A percentile compares a stretch with the other conserved stretches of the same genome.
These are phyloP conservation scores for Nylanderia fulva DNA, from an alignment of 1,140 invertebrate species.

Conservation along the genomic window DNA sequence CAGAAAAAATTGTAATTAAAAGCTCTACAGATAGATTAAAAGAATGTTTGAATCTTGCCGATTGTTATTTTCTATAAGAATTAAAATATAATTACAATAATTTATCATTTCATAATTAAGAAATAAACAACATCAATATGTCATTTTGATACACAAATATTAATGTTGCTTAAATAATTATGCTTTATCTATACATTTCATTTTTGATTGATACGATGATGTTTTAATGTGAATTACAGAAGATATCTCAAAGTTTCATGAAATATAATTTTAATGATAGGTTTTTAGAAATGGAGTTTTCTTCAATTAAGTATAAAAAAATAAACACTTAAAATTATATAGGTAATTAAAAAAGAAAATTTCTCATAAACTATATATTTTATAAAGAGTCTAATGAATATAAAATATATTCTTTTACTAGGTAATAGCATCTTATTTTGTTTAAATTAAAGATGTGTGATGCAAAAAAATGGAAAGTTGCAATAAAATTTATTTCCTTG, in stretches of 20 bases:
- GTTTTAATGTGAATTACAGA: neutral
- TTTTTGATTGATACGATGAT: neutral
- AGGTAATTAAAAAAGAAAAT: neutral
- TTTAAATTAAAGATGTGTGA: neutral
- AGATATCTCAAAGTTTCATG: neutral
- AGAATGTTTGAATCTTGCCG: neutral
- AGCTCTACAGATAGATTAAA: neutral
- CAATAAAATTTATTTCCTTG: neutral
- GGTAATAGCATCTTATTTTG: neutral
- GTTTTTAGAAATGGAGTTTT: neutral
- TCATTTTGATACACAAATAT: neutral
- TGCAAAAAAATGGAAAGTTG: neutral
- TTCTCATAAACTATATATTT: neutral
- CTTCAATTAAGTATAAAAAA: neutral
- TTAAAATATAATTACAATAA: neutral
- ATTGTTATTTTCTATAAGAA: neutral
- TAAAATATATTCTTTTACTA: neutral
- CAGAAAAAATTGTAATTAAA: too few relatives aligned
- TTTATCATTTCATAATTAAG: neutral
- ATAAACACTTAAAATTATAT: neutral
- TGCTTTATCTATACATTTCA: neutral
- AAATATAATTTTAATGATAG: neutral
- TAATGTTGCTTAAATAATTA: neutral
- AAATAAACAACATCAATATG: neutral
- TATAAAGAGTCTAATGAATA: too few relatives aligned